Percentiles rank a stretch among this genome's conserved stretches.
phyloP scores from a whole-genome alignment of 2,113 vertebrate species.

The Microtus richardsoni region DNA sequence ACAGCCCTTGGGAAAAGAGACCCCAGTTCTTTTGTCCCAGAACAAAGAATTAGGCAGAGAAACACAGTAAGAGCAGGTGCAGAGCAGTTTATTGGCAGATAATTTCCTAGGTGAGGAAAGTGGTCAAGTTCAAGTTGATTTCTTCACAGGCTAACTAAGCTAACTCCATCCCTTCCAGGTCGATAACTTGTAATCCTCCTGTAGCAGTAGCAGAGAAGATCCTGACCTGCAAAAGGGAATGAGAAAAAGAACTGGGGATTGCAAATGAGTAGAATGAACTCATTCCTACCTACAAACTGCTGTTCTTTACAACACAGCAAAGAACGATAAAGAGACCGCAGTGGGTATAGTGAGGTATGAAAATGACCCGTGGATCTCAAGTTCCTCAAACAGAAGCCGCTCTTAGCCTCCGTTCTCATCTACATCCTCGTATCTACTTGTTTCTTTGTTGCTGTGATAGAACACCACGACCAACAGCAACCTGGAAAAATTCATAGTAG shows the following conservation, averaged over 20 bases:
- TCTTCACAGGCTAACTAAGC: not conserved
- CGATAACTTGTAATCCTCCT: not conserved
- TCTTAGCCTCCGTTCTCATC: not conserved
- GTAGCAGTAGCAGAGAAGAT: not conserved
- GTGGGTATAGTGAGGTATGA: not conserved
- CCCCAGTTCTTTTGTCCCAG: not conserved
- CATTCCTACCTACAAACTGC: not conserved
- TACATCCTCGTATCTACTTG: not conserved
- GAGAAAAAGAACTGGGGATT: not conserved
- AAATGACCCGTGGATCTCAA: not conserved
- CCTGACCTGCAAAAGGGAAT: not conserved
- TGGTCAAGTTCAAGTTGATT: not conserved
- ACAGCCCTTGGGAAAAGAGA: too few species aligned
- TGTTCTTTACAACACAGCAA: not conserved
- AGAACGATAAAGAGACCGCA: not conserved
- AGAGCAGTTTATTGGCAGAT: not conserved
- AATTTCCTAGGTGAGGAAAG: not conserved
- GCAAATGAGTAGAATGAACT: not conserved
- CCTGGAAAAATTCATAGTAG: not conserved
- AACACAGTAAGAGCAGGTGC: not conserved
- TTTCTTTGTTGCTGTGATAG: not conserved
- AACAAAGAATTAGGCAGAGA: not conserved
- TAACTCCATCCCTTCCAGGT: not conserved
- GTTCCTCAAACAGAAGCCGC: not conserved
- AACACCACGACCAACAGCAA: not conserved